These are phyloP conservation scores for Neodon shergylaensis DNA, from an alignment of 2,113 vertebrate genomes.

Conservation along the genomic window DNA sequence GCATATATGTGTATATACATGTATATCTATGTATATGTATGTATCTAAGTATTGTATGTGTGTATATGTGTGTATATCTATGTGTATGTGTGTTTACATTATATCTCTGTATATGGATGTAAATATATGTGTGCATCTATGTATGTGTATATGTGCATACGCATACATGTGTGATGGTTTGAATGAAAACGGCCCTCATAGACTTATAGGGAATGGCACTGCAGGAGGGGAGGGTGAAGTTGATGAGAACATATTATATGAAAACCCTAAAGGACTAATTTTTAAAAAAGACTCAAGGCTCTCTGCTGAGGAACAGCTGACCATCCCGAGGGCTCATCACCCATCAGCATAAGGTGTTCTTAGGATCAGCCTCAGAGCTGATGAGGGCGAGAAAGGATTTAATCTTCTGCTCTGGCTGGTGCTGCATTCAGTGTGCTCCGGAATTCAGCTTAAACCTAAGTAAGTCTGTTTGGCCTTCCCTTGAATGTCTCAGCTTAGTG, in stretches of 20 bases:
- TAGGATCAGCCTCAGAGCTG: neutral
- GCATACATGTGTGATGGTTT: neutral
- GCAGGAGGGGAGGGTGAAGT: neutral
- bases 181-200: neutral
- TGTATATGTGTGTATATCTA: neutral
- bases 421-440: neutral
- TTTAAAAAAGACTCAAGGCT: neutral
- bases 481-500: neutral
- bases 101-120: neutral
- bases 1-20: neutral
- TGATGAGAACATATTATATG: neutral
- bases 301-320: neutral
- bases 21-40: neutral
- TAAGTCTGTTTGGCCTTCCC: neutral
- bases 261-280: neutral
- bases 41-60: neutral
- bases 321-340: neutral
- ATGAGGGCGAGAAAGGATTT: neutral
- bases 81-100: neutral
- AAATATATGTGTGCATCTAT: neutral
- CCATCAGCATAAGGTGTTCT: neutral
- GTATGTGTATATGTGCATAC: neutral
- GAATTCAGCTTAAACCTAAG: conserved; percentile 30
- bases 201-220: neutral
- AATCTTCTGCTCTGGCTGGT: conserved; percentile 9